phyloP scores from a whole-genome alignment of 2,888 invertebrate species.

The Cerastis rubricosa region DNA sequence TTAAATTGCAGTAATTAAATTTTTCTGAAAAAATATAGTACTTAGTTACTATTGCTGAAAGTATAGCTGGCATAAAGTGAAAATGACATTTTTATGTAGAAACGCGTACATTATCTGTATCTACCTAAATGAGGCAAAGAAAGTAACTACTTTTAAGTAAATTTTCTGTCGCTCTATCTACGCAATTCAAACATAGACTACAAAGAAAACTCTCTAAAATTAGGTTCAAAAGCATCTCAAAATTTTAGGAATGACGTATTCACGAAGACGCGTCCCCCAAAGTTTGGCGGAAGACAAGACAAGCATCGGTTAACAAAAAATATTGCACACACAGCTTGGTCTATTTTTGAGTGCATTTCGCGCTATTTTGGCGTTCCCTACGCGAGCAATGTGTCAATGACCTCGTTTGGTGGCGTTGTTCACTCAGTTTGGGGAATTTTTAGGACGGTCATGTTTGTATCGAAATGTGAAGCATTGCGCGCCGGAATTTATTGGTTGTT shows the following conservation, averaged over 20 bases:
- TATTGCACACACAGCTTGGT: conserved; percentile 89
- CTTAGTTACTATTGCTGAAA: no score
- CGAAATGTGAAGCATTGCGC: conserved; percentile 69
- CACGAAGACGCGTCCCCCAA: conserved; percentile 64
- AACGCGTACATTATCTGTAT: neutral
- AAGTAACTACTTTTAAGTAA: neutral
- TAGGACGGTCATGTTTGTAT: conserved; percentile 81
- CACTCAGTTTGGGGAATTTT: conserved; percentile 89
- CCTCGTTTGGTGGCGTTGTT: conserved; percentile 89
- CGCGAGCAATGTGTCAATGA: conserved; percentile 88
- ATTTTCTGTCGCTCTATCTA: neutral
- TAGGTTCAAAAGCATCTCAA: conserved; percentile 28
- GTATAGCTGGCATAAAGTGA: no score
- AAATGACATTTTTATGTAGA: neutral
- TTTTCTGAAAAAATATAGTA: no score
- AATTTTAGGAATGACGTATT: conserved; percentile 48
- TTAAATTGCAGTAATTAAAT: neutral
- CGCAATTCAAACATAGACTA: neutral
- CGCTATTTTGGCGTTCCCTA: conserved; percentile 91
- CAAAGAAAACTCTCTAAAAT: conserved; percentile 38
- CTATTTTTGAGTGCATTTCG: conserved; percentile 91
- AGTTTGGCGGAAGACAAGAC: conserved; percentile 81
- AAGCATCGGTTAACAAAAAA: conserved; percentile 84
- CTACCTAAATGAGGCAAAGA: neutral
- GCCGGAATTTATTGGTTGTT: conserved; percentile 58